A percentile compares a stretch with the other conserved stretches of the same genome.
These are phyloP conservation scores for Prunella fulvescens DNA, from an alignment of 2,113 vertebrate species.

Conservation along the genomic window DNA sequence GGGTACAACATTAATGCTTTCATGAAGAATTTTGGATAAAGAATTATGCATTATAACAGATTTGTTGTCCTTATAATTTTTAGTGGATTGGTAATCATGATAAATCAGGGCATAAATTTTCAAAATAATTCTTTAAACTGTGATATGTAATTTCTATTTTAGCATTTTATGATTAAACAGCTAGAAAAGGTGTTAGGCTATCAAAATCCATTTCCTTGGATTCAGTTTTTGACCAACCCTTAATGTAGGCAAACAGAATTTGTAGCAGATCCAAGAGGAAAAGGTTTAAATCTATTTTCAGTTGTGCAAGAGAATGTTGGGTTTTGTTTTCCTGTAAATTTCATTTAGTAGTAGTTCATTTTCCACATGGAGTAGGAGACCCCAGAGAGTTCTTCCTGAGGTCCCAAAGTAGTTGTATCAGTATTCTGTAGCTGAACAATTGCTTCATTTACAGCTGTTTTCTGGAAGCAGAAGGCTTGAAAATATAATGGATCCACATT, in stretches of 20 bases:
- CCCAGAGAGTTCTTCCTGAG: not conserved
- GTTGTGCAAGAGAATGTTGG: not conserved
- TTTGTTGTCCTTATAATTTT: not conserved
- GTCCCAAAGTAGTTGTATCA: not conserved
- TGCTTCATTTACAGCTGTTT: not conserved
- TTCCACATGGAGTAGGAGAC: not conserved
- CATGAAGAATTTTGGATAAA: not conserved
- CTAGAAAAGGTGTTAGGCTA: not conserved
- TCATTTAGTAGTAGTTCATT: not conserved
- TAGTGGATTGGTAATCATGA: not conserved
- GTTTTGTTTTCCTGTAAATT: not conserved
- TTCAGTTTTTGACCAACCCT: not conserved
- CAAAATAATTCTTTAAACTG: not conserved
- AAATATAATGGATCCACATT: not conserved
- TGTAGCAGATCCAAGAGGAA: not conserved
- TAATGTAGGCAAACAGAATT: not conserved
- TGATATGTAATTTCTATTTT: not conserved
- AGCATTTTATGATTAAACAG: not conserved
- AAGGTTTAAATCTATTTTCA: not conserved
- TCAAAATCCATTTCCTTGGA: not conserved
- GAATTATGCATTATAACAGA: not conserved
- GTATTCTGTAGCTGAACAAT: not conserved
- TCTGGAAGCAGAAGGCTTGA: not conserved
- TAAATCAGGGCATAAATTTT: not conserved
- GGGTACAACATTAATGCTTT: not conserved